phyloP scores from a whole-genome alignment of 2,888 invertebrate genomes.

The Temnothorax rugatulus region DNA sequence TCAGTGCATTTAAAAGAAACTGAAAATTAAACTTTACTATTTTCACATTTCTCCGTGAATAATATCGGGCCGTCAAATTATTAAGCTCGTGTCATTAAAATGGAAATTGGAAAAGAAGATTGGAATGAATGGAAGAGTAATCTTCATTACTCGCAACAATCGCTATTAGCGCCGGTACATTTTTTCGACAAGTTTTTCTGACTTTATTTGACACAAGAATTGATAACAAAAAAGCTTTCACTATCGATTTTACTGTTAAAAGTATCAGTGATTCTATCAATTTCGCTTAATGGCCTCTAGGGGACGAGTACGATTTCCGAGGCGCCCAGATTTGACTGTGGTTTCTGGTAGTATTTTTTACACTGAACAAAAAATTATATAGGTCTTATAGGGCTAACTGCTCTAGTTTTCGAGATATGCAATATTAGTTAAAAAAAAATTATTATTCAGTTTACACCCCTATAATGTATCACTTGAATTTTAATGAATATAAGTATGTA shows the following conservation, averaged over 20 bases:
- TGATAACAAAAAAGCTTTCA: neutral
- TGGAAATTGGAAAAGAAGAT: neutral
- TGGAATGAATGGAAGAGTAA: neutral
- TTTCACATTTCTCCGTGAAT: neutral
- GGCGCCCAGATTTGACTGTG: too few species aligned
- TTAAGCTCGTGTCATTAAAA: neutral
- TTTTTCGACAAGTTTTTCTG: neutral
- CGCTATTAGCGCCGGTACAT: neutral
- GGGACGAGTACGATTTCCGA: too few species aligned
- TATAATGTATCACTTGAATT: too few species aligned
- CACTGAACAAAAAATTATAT: too few species aligned
- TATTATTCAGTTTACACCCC: too few species aligned
- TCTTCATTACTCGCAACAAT: neutral
- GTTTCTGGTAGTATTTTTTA: too few species aligned
- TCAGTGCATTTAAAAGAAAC: neutral
- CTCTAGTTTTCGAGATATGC: too few species aligned
- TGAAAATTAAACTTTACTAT: neutral
- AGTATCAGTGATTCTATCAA: slow-evolving; percentile 1
- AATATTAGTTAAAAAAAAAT: too few species aligned
- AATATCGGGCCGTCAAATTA: neutral
- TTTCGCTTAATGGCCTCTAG: neutral
- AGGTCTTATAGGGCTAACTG: too few species aligned
- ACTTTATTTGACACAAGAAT: neutral
- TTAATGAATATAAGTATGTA: too few species aligned
- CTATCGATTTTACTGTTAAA: neutral